Percentiles rank a stretch among this genome's conserved stretches.
phyloP scores from a whole-genome alignment of 2,113 vertebrate species.

The Phylloscopus trochilus region DNA sequence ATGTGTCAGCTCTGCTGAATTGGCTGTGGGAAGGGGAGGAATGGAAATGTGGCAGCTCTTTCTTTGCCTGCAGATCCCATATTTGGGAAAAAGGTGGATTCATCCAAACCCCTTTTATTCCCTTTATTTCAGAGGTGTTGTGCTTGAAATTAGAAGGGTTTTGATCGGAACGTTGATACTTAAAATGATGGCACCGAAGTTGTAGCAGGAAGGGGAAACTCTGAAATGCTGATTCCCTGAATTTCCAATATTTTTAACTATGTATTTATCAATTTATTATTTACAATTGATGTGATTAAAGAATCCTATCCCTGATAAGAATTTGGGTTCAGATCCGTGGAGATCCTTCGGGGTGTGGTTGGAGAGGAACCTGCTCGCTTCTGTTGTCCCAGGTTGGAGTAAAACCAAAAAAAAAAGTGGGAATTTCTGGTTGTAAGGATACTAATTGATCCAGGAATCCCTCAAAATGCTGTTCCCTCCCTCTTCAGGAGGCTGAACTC shows the following conservation, averaged over 20 bases:
- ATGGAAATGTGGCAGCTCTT: background rate
- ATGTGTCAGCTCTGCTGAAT: background rate
- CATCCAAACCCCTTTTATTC: background rate
- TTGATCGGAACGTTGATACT: background rate
- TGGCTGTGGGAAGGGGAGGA: background rate
- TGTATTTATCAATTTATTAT: background rate
- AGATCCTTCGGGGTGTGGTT: background rate
- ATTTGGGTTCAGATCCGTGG: background rate
- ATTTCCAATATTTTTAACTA: accelerated
- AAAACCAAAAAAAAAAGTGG: background rate
- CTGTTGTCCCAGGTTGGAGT: background rate
- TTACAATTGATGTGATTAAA: background rate
- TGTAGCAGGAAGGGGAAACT: background rate
- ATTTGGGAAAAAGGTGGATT: background rate
- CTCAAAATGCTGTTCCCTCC: accelerated
- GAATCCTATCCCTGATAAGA: background rate
- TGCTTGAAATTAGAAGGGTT: background rate
- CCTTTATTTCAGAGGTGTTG: background rate
- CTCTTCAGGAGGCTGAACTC: background rate
- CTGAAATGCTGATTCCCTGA: no score
- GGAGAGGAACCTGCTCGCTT: background rate
- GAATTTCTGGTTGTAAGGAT: background rate
- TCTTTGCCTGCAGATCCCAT: background rate
- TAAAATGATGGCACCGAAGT: background rate
- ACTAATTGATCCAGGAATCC: background rate